phyloP scores from a whole-genome alignment of 2,888 invertebrate species.

The Himalopsyche japonica region DNA sequence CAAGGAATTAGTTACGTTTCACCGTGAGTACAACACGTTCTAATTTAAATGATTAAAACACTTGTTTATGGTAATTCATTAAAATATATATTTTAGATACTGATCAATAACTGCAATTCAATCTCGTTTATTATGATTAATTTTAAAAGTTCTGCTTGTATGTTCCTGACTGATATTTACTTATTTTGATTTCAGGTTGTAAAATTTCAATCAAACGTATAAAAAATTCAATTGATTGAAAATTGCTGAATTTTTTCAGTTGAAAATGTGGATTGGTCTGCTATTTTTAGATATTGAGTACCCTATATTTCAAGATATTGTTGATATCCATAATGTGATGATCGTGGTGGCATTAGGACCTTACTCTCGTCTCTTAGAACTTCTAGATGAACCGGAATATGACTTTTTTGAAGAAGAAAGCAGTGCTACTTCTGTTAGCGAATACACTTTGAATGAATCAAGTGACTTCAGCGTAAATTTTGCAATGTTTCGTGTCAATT shows the following conservation, averaged over 20 bases:
- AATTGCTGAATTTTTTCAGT: neutral
- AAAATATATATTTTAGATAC: too few species aligned
- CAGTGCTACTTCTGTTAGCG: neutral
- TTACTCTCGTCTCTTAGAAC: slow-evolving; percentile 49
- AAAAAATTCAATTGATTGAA: neutral
- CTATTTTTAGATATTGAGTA: slow-evolving; percentile 17
- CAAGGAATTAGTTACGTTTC: too few species aligned
- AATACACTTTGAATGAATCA: neutral
- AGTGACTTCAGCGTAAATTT: neutral
- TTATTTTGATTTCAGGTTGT: too few species aligned
- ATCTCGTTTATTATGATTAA: too few species aligned
- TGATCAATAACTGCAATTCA: too few species aligned
- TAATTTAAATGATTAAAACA: too few species aligned
- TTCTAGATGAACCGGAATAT: slow-evolving; percentile 45
- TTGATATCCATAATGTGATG: slow-evolving; percentile 51
- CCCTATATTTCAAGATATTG: slow-evolving; percentile 46
- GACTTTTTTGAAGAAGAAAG: slow-evolving; percentile 4
- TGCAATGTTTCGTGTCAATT: neutral
- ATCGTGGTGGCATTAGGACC: slow-evolving; percentile 53
- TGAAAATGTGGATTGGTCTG: slow-evolving; percentile 22
- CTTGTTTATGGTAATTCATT: too few species aligned
- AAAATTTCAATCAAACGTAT: too few species aligned
- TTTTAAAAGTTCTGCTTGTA: too few species aligned
- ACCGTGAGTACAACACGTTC: too few species aligned
- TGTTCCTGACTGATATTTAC: too few species aligned